These are phyloP conservation scores for Leptopterna dolabrata DNA, from an alignment of 2,888 invertebrate species.

Conservation along the genomic window DNA sequence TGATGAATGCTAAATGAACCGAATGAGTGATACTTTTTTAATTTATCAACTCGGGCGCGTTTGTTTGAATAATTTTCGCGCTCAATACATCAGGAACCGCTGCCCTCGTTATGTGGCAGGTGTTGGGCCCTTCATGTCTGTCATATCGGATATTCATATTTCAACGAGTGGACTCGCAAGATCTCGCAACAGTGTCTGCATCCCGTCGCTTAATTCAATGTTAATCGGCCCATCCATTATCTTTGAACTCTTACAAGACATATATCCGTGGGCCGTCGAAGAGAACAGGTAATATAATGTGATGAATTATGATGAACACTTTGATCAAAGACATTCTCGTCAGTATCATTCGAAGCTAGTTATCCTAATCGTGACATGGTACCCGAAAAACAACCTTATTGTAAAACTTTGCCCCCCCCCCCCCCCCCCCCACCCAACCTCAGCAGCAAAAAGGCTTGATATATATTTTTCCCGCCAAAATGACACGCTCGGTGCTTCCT, in stretches of 20 bases:
- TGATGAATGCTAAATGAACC: constrained; percentile 24
- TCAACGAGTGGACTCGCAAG: not conserved
- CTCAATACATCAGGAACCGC: not conserved
- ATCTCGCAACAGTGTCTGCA: not conserved
- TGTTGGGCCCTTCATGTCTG: not conserved
- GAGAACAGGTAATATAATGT: not conserved
- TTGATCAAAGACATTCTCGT: too few species aligned
- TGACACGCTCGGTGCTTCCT: too few species aligned
- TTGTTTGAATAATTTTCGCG: not conserved
- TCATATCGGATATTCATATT: not conserved
- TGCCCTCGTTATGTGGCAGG: not conserved
- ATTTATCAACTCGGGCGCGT: not conserved
- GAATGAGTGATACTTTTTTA: constrained; percentile 13
- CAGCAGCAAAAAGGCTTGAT: too few species aligned
- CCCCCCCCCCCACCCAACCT: too few species aligned
- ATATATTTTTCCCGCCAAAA: too few species aligned
- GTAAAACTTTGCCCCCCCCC: too few species aligned
- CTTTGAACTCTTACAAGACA: not conserved
- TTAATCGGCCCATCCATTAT: not conserved
- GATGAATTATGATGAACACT: too few species aligned
- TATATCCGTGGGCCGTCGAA: not conserved
- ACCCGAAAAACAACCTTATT: too few species aligned
- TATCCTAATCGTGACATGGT: too few species aligned
- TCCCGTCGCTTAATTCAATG: not conserved
- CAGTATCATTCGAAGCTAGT: too few species aligned